Conservation (phyloP, 1,140 invertebrate genomes). For the Aphidius gifuensis region DNA sequence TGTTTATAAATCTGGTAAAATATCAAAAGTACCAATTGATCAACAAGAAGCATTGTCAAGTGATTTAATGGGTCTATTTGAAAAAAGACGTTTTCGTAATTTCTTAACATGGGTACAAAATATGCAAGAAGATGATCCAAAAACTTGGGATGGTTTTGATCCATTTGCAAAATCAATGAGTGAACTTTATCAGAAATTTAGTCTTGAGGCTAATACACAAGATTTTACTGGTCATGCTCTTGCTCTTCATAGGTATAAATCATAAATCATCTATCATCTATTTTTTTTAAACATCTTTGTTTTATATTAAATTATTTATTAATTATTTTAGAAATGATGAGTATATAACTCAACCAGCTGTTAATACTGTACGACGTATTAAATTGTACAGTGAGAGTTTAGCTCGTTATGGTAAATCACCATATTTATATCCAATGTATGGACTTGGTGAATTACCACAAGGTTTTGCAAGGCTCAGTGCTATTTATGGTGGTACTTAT, state of each 20-base stretch:
- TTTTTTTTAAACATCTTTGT: too few relatives aligned
- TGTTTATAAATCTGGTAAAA: constrained; percentile 97
- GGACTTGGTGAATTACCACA: constrained; percentile 98
- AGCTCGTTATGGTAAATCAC: constrained; percentile 96
- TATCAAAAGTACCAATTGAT: constrained; percentile 98
- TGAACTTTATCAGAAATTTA: constrained; percentile 92
- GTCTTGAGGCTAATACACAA: constrained; percentile 93
- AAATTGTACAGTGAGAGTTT: constrained; percentile 97
- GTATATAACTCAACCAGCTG: constrained; percentile 80
- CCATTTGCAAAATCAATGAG: constrained; percentile 81
- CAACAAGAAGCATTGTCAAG: constrained; percentile 98
- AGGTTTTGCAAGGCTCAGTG: constrained; percentile 96
- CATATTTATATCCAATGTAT: constrained; percentile 99
- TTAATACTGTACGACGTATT: constrained; percentile 85
- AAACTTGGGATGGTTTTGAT: constrained; percentile 94
- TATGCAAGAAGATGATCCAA: constrained; percentile 86
- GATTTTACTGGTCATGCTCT: constrained; percentile 99
- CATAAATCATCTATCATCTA: too few relatives aligned
- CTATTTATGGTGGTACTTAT: constrained; percentile 99
- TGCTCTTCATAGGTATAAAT: constrained; percentile 75
- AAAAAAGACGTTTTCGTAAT: constrained; percentile 96
- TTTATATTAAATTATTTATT: too few relatives aligned
- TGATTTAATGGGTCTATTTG: constrained; percentile 98
- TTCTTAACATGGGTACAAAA: constrained; percentile 96
- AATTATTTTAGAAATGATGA: constrained; percentile 73